Evolutionary conservation across 2,888 invertebrate genomes (phyloP), one percentile per base, ranked within the genome.

Genomic region (Zeuzera pyrina): DNA sequence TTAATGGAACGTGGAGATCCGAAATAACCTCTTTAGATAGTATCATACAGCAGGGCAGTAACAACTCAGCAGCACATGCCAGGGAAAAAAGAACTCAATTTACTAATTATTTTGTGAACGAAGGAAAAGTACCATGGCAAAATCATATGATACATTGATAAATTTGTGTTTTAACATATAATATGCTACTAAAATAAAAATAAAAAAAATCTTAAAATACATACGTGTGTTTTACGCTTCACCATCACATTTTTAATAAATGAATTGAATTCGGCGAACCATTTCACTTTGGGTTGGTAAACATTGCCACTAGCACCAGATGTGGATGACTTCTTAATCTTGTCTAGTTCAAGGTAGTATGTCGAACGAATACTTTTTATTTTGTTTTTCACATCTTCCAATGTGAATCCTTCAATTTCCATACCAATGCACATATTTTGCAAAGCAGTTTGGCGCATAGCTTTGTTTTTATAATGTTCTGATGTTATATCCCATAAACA

Each of bases 381-480:
- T n/a, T n/a, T n/a, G n/a, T n/a, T n/a, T 45, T 39, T 42, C 30
- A 35, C 42, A 36, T 43, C 43, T 31, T 35, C 36, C 10, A 23
- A 10, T 32, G 40, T 40, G 31, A 41, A 34, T 12, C 45, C 38
- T 41, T 41, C 34, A 38, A 39, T 40, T 42, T 40, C 30, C 40
- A 44, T 40, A 30, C 32, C 38, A 31, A 33, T 12, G 27, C 32
- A 12, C 14, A 34, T 15, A 15, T n/a, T n/a, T n/a, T n/a, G n/a
- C n/a, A n/a, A n/a, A n/a, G n/a, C n/a, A n/a, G n/a, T n/a, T n/a
- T n/a, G n/a, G n/a, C n/a, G n/a, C n/a, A n/a, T n/a, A n/a, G n/a
- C n/a, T n/a, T 43, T 41, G 30, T 44, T 44, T 42, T 42, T 42
- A 41, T 45, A 45, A 42, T 41, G 26, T 34, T 39, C 35, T 41